Percentiles rank a stretch among this genome's conserved stretches.
These are phyloP conservation scores for Scaptomyza caliginosa DNA, from an alignment of 2,888 invertebrate genomes.

Conservation along the genomic window DNA sequence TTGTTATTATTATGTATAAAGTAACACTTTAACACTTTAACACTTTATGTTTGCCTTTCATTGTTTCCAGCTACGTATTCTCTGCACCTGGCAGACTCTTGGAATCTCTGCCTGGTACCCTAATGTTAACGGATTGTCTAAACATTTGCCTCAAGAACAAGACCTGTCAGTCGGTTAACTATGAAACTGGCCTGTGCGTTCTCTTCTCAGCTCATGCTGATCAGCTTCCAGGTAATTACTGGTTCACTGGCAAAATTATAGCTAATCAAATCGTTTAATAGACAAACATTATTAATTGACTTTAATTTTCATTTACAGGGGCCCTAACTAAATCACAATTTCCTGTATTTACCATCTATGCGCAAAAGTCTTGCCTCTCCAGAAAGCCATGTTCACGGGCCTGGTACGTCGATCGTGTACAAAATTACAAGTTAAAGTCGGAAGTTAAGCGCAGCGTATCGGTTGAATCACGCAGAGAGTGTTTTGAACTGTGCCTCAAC, in stretches of 20 bases:
- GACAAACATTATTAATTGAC: neutral
- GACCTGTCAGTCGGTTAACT: conserved; percentile 96
- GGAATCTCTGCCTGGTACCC: conserved; percentile 94
- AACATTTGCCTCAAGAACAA: conserved; percentile 96
- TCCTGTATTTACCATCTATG: conserved; percentile 98
- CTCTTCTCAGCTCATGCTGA: conserved; percentile 59
- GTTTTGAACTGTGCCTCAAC: conserved; percentile 94
- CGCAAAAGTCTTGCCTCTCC: conserved; percentile 95
- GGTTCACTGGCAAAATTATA: neutral
- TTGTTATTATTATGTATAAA: neutral
- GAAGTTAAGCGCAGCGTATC: conserved; percentile 90
- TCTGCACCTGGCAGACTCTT: conserved; percentile 95
- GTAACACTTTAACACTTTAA: neutral
- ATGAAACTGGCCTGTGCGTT: conserved; percentile 97
- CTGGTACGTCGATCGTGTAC: conserved; percentile 97
- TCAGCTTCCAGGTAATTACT: conserved; percentile 23
- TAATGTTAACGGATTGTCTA: conserved; percentile 97
- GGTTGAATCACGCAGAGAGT: conserved; percentile 92
- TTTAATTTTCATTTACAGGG: conserved; percentile 85
- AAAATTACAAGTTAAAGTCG: conserved; percentile 92
- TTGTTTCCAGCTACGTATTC: conserved; percentile 90
- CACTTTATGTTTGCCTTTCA: neutral
- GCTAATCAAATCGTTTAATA: neutral
- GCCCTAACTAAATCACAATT: conserved; percentile 96
- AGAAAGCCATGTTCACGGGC: conserved; percentile 94